Evolutionary conservation across 2,797 vertebrate species (phyloP).

Genomic region (Lates japonicus): DNA sequence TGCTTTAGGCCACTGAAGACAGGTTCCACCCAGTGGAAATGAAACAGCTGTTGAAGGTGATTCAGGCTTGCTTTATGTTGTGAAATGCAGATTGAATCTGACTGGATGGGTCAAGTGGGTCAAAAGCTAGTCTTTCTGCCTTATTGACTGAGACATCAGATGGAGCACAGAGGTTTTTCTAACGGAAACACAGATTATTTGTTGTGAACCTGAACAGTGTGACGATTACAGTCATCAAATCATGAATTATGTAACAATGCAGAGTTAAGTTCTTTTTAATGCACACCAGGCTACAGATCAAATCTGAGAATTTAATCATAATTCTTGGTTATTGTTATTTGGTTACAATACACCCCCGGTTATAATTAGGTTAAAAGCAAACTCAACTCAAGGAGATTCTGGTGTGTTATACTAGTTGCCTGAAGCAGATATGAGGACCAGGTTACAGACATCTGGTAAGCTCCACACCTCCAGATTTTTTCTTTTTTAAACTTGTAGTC

Average conservation of each 20-base stretch:
- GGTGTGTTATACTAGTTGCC: no score
- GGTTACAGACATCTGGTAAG: no score
- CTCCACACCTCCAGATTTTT: no score
- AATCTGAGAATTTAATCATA: background rate
- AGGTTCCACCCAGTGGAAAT: constrained; percentile 9
- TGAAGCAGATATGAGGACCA: no score
- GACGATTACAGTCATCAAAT: background rate
- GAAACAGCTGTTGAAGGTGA: constrained; percentile 39
- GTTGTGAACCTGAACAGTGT: background rate
- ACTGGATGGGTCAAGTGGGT: constrained; percentile 11
- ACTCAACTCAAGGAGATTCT: no score
- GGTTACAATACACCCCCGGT: background rate
- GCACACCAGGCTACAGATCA: background rate
- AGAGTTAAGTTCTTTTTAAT: background rate
- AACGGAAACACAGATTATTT: background rate
- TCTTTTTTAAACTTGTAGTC: no score
- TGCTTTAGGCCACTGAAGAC: constrained; percentile 11
- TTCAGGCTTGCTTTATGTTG: constrained; percentile 18
- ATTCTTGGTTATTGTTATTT: background rate
- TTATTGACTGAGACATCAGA: constrained; percentile 17
- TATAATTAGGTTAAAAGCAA: no score
- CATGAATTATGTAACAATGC: background rate
- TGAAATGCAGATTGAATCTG: constrained; percentile 9
- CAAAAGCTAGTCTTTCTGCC: background rate
- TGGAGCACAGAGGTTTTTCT: background rate